Conservation (phyloP, 2,888 invertebrate genomes). For the Dasypolia templi region DNA sequence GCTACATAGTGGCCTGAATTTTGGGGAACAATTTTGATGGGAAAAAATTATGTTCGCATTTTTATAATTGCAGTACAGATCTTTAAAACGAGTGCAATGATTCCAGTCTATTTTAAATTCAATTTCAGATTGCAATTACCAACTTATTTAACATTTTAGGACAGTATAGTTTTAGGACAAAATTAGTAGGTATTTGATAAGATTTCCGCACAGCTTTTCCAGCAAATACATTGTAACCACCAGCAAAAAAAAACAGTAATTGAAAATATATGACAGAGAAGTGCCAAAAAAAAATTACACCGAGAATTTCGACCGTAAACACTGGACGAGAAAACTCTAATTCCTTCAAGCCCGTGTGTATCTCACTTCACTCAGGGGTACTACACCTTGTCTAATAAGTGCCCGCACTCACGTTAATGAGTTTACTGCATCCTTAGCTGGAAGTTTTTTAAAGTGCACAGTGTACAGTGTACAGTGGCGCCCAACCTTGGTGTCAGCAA, state of each 20-base stretch:
- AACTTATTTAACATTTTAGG: too few relatives aligned
- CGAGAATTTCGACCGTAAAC: background rate
- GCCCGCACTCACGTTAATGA: constrained; percentile 86
- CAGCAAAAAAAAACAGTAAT: background rate
- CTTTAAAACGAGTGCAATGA: too few relatives aligned
- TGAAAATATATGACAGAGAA: background rate
- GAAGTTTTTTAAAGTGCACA: constrained; percentile 85
- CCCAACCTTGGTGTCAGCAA: constrained; percentile 80
- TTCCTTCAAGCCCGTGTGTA: constrained; percentile 53
- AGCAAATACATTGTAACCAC: background rate
- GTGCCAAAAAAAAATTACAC: background rate
- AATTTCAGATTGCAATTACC: background rate
- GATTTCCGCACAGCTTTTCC: background rate
- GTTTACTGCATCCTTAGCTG: constrained; percentile 83
- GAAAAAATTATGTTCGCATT: too few relatives aligned
- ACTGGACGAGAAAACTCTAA: constrained; percentile 5
- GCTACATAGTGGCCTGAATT: constrained; percentile 35
- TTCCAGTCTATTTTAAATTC: background rate
- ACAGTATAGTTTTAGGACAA: background rate
- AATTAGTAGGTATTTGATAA: background rate
- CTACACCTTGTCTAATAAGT: constrained; percentile 82
- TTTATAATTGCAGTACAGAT: too few relatives aligned
- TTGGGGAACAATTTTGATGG: background rate
- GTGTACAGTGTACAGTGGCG: constrained; percentile 75
- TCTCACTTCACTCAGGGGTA: constrained; percentile 63